Evolutionary conservation across 2,797 vertebrate species (phyloP).

Genomic region (Channallabes apus): DNA sequence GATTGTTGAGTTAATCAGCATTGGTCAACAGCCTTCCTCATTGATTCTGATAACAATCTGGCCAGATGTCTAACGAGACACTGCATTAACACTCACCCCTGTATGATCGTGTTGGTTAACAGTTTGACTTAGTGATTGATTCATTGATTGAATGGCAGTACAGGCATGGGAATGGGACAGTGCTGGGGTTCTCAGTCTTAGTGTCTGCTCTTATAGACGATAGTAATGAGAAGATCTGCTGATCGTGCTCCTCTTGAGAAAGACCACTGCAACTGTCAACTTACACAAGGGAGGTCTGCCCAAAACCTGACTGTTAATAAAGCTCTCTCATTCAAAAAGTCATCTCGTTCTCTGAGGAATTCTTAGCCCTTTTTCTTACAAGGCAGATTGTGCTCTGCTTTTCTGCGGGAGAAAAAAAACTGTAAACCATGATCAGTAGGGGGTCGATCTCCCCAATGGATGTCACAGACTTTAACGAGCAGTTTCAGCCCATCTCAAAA

Average conservation of each 20-base stretch:
- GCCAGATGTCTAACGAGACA: conserved; percentile 52
- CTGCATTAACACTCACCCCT: conserved; percentile 51
- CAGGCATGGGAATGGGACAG: conserved; percentile 51
- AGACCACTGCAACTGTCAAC: conserved; percentile 49
- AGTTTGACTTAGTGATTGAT: conserved; percentile 53
- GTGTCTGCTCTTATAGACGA: conserved; percentile 38
- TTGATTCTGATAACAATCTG: conserved; percentile 56
- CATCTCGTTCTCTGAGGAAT: conserved; percentile 50
- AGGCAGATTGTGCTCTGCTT: conserved; percentile 55
- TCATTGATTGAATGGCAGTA: conserved; percentile 52
- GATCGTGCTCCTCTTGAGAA: conserved; percentile 26
- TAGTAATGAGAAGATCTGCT: conserved; percentile 42
- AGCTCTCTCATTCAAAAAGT: conserved; percentile 58
- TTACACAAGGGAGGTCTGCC: conserved; percentile 53
- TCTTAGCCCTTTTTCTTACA: conserved; percentile 54
- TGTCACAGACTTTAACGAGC: conserved; percentile 76
- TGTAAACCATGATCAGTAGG: conserved; percentile 60
- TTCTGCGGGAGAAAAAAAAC: conserved; percentile 59
- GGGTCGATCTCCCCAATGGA: conserved; percentile 66
- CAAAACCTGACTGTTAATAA: conserved; percentile 58
- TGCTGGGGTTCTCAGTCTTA: conserved; percentile 55
- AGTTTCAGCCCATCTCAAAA: conserved; percentile 65
- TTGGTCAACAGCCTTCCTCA: conserved; percentile 45
- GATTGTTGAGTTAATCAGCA: conserved; percentile 52
- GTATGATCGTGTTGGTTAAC: conserved; percentile 45